A percentile compares a stretch with the other conserved stretches of the same genome.
These are phyloP conservation scores for Poeciliopsis prolifica DNA, from an alignment of 2,113 vertebrate genomes.

Conservation along the genomic window DNA sequence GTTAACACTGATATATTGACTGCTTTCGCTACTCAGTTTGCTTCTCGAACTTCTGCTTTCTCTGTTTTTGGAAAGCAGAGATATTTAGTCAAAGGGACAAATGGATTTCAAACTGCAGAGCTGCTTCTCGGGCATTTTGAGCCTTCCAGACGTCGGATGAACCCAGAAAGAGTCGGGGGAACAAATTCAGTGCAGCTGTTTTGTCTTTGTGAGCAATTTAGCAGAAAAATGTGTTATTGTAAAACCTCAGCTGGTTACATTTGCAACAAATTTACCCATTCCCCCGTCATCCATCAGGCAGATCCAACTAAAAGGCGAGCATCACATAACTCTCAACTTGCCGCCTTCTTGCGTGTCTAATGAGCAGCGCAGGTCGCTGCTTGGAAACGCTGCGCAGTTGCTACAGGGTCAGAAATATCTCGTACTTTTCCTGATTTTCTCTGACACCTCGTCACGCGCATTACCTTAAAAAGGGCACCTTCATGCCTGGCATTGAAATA, in stretches of 20 bases:
- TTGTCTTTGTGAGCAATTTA: conserved; percentile 57
- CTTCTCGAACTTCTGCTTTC: neutral
- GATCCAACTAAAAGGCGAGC: conserved; percentile 35
- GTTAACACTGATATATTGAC: neutral
- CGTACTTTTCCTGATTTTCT: conserved; percentile 31
- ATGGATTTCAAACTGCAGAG: conserved; percentile 34
- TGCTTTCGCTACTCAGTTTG: neutral
- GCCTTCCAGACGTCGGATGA: conserved; percentile 49
- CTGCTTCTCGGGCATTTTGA: conserved; percentile 45
- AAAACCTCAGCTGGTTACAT: conserved; percentile 52
- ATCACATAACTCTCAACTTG: conserved; percentile 30
- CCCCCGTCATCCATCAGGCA: conserved; percentile 44
- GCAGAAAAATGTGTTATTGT: conserved; percentile 65
- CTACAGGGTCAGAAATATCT: conserved; percentile 24
- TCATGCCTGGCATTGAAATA: conserved; percentile 72
- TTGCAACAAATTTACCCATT: conserved; percentile 18
- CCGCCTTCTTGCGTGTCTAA: conserved; percentile 12
- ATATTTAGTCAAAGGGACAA: conserved; percentile 24
- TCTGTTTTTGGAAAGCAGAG: conserved; percentile 11
- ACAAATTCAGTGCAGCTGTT: conserved; percentile 69
- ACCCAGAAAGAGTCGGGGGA: conserved; percentile 26
- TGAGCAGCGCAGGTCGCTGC: conserved; percentile 4
- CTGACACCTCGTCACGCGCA: conserved; percentile 34
- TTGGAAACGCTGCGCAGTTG: conserved; percentile 20
- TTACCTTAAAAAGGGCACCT: conserved; percentile 75